These are phyloP conservation scores for Lordiphosa fenestrarum DNA, from an alignment of 2,888 invertebrate genomes.

Conservation along the genomic window DNA sequence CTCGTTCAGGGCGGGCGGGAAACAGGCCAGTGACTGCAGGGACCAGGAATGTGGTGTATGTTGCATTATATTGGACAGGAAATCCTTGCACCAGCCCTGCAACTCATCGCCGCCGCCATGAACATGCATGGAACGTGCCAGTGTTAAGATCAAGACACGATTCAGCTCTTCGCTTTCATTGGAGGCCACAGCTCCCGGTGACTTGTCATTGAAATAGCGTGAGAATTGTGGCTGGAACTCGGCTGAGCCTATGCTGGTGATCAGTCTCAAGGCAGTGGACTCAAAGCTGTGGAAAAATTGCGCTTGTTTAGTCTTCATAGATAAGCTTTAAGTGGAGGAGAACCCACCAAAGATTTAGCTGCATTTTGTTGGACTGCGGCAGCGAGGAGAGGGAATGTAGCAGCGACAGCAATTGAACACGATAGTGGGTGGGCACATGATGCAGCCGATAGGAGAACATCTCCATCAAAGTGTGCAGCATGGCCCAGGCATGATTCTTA, in stretches of 20 bases:
- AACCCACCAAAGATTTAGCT: slow-evolving; percentile 91
- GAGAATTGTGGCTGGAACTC: slow-evolving; percentile 97
- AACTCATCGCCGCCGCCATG: slow-evolving; percentile 85
- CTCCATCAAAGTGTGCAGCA: slow-evolving; percentile 95
- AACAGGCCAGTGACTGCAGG: slow-evolving; percentile 93
- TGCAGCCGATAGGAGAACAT: slow-evolving; percentile 98
- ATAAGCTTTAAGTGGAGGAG: background rate
- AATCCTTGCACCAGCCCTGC: slow-evolving; percentile 92
- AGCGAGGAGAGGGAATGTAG: slow-evolving; percentile 94
- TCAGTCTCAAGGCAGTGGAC: slow-evolving; percentile 91
- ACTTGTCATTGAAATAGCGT: slow-evolving; percentile 94
- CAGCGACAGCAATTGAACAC: slow-evolving; percentile 94
- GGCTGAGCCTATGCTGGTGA: slow-evolving; percentile 94
- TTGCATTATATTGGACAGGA: slow-evolving; percentile 93
- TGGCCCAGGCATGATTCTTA: slow-evolving; percentile 96
- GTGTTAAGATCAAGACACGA: slow-evolving; percentile 93
- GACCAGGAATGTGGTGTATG: slow-evolving; percentile 98
- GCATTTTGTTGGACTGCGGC: slow-evolving; percentile 96
- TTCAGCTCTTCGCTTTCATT: slow-evolving; percentile 97
- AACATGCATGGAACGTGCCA: slow-evolving; percentile 96
- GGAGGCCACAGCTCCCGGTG: slow-evolving; percentile 86
- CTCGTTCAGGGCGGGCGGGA: slow-evolving; percentile 93
- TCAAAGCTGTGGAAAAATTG: slow-evolving; percentile 84
- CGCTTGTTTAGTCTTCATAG: fast-evolving
- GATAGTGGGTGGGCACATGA: slow-evolving; percentile 97